Evolutionary conservation across 2,797 vertebrate genomes (phyloP), one percentile per base, ranked within the genome.

Genomic region (Pygocentrus nattereri): DNA sequence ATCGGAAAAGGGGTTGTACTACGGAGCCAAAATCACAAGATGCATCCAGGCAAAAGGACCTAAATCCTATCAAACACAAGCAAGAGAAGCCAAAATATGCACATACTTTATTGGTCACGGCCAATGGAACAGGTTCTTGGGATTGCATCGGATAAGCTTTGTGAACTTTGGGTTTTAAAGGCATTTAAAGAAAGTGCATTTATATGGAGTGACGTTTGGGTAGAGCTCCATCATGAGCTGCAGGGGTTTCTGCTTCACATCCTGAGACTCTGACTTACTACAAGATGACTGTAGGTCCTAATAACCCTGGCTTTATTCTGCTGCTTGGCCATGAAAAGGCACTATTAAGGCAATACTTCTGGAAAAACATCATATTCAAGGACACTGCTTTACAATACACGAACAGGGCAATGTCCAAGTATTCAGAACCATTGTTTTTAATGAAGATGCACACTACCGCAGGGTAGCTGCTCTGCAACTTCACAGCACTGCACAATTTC

Each of bases 141-240:
- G 68, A 49, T 74, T 7, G 47, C 64, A 76, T 81, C 79, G 69
- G 73, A 70, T 70, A 19, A 81, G 76, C 54, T 70, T 81, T 61
- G 30, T 34, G 61, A 81, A 81, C 72, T 75, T 81, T 61, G 50
- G 73, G 30, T 52, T 68, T 34, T 49, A 34, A 56, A 74, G 52
- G 56, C 34, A 65, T 65, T 30, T 25, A 41, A 81, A 41, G 13
- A 69, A 70, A 49, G 13, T 6, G 2, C 23, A 13, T 6, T 34
- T 16, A 67, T n/a, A 25, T 5, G 4, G n/a, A 44, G 65, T 21
- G 23, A 13, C 21, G 34, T 19, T 41, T 21, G 6, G 64, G 11
- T n/a, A 41, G 8, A 38, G 31, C n/a, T 62, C 27, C 7, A 6
- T 34, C 30, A 11, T 13, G 38, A 47, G 4, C 38, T 13, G 10